phyloP scores from a whole-genome alignment of 2,888 invertebrate species.

The Metopia argyrocephala region DNA sequence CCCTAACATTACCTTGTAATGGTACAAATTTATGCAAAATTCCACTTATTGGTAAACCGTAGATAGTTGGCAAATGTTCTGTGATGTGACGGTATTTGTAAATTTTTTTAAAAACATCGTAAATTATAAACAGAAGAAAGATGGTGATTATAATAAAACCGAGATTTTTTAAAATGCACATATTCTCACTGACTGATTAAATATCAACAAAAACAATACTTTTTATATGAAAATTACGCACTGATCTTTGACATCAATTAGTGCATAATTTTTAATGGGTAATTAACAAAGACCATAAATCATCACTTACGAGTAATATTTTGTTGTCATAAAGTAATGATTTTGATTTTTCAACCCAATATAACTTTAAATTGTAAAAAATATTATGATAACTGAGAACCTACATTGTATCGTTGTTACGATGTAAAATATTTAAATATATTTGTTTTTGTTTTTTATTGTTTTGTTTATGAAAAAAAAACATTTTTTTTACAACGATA shows the following conservation, averaged over 20 bases:
- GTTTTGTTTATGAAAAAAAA: too few relatives aligned
- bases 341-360: too few relatives aligned
- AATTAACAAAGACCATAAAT: too few relatives aligned
- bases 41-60: slow-evolving; percentile 47
- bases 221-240: background rate
- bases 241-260: slow-evolving; percentile 19
- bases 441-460: too few relatives aligned
- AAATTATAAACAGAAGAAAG: background rate
- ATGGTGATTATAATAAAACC: background rate
- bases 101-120: background rate
- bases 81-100: background rate
- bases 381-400: too few relatives aligned
- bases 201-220: background rate
- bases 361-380: too few relatives aligned
- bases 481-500: too few relatives aligned
- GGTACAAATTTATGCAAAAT: slow-evolving; percentile 39
- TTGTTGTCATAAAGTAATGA: too few relatives aligned
- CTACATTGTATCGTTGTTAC: too few relatives aligned
- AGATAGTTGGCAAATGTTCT: slow-evolving; percentile 27
- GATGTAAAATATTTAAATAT: too few relatives aligned
- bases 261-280: background rate
- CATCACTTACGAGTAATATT: too few relatives aligned
- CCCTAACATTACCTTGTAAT: slow-evolving; percentile 14
- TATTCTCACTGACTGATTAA: background rate
- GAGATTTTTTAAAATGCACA: background rate